Conservation (phyloP, 2,888 invertebrate species). For the Drosophila koepferae region DNA sequence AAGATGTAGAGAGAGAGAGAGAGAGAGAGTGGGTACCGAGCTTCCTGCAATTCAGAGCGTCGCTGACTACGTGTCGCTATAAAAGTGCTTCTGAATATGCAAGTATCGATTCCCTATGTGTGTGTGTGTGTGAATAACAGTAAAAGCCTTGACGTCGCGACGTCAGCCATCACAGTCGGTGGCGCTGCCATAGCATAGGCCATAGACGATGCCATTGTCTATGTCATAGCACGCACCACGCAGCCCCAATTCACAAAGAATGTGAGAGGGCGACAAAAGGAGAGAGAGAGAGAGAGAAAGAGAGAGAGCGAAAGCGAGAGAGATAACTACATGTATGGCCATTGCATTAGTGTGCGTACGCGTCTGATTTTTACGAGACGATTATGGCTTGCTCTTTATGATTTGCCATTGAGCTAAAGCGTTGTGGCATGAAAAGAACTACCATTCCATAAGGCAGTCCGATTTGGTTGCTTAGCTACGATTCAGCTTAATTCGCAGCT, state of each 20-base stretch:
- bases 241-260: constrained; percentile 9
- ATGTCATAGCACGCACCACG: constrained; percentile 57
- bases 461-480: background rate
- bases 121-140: constrained; percentile 37
- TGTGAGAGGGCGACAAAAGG: background rate
- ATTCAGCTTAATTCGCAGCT: background rate
- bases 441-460: constrained; percentile 12
- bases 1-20: background rate
- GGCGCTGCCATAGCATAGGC: constrained; percentile 38
- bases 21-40: constrained; percentile 18
- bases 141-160: constrained; percentile 55
- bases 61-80: constrained; percentile 74
- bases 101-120: constrained; percentile 4
- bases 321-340: constrained; percentile 1
- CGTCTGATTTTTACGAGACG: constrained; percentile 81
- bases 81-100: constrained; percentile 53
- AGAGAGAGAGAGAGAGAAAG: too few relatives aligned
- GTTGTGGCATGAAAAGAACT: constrained; percentile 58
- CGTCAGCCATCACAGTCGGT: constrained; percentile 51
- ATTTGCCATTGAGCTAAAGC: constrained; percentile 77
- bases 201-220: constrained; percentile 53
- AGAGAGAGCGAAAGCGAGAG: background rate
- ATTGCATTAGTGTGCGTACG: constrained; percentile 68
- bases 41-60: constrained; percentile 73
- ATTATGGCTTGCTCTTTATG: constrained; percentile 79